These are phyloP conservation scores for Platycheirus rosarum DNA, from an alignment of 2,888 invertebrate species.

Conservation along the genomic window DNA sequence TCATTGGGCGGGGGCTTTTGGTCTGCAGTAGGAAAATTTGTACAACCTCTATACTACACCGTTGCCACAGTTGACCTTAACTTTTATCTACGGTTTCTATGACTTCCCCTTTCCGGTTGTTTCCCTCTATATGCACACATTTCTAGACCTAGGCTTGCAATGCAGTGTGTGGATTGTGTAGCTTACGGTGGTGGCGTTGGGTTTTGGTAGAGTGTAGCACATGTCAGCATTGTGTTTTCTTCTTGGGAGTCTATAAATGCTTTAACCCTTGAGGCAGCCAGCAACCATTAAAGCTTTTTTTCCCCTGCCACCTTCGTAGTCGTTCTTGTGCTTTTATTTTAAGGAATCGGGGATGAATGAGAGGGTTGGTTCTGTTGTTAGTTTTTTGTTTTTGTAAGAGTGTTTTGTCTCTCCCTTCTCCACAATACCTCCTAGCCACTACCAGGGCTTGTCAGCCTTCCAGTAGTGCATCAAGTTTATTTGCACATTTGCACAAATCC, in stretches of 20 bases:
- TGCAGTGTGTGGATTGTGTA: neutral
- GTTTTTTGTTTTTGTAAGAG: constrained; percentile 10
- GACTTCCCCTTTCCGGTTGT: too few relatives aligned
- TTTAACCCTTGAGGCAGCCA: constrained; percentile 55
- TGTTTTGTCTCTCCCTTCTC: constrained; percentile 29
- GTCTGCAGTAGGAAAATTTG: constrained; percentile 47
- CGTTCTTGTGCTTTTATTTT: constrained; percentile 7
- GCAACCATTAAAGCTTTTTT: constrained; percentile 51
- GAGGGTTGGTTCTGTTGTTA: constrained; percentile 32
- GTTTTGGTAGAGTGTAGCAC: constrained; percentile 29
- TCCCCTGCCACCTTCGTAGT: neutral
- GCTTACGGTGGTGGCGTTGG: constrained; percentile 23
- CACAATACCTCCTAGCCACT: constrained; percentile 10
- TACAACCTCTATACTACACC: constrained; percentile 29
- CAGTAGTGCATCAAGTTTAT: constrained; percentile 57
- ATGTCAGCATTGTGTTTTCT: constrained; percentile 63
- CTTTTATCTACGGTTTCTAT: constrained; percentile 66
- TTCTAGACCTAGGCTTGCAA: constrained; percentile 17
- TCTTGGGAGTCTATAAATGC: constrained; percentile 54
- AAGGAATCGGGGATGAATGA: constrained; percentile 12
- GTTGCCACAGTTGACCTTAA: constrained; percentile 64
- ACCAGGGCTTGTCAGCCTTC: too few relatives aligned
- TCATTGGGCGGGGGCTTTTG: constrained; percentile 5
- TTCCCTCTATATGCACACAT: neutral
- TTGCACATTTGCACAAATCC: constrained; percentile 72